Percentiles rank a stretch among this genome's conserved stretches.
These are phyloP conservation scores for Siniperca knerii DNA, from an alignment of 2,113 vertebrate species.

Conservation along the genomic window DNA sequence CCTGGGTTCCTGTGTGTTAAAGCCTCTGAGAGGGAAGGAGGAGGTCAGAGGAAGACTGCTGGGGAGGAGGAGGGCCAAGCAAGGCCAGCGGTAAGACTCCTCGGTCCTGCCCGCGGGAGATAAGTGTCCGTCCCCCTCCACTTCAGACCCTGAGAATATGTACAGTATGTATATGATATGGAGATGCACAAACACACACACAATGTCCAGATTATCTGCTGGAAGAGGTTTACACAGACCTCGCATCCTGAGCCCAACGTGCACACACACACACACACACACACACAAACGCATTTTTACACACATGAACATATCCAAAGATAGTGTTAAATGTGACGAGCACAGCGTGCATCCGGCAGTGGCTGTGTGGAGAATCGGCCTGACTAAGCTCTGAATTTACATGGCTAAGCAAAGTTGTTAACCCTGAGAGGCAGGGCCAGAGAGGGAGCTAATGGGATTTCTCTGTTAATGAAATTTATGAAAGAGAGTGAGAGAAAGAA, in stretches of 20 bases:
- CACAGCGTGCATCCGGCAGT: conserved; percentile 40
- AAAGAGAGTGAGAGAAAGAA: conserved; percentile 68
- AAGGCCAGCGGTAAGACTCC: conserved; percentile 40
- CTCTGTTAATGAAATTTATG: conserved; percentile 85
- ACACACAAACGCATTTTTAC: conserved; percentile 53
- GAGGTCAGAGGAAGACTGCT: conserved; percentile 17
- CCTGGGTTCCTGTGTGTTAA: conserved; percentile 52
- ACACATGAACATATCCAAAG: conserved; percentile 75
- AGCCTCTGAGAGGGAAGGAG: conserved; percentile 42
- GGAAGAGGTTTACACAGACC: conserved; percentile 74
- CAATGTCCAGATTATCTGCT: conserved; percentile 72
- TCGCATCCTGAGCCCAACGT: conserved; percentile 52
- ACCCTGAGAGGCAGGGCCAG: conserved; percentile 82
- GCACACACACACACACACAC: conserved; percentile 51
- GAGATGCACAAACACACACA: conserved; percentile 25
- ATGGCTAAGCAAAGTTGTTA: conserved; percentile 87
- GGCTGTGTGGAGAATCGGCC: conserved; percentile 81
- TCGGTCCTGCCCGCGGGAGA: conserved; percentile 70
- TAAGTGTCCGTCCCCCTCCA: conserved; percentile 68
- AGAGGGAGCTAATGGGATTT: conserved; percentile 84
- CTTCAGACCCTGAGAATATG: conserved; percentile 55
- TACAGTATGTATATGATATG: conserved; percentile 68
- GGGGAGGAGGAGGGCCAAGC: conserved; percentile 25
- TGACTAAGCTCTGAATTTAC: conserved; percentile 89
- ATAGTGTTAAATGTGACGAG: conserved; percentile 75